Evolutionary conservation across 2,888 invertebrate genomes (phyloP).

Genomic region (Trichopria drosophilae): DNA sequence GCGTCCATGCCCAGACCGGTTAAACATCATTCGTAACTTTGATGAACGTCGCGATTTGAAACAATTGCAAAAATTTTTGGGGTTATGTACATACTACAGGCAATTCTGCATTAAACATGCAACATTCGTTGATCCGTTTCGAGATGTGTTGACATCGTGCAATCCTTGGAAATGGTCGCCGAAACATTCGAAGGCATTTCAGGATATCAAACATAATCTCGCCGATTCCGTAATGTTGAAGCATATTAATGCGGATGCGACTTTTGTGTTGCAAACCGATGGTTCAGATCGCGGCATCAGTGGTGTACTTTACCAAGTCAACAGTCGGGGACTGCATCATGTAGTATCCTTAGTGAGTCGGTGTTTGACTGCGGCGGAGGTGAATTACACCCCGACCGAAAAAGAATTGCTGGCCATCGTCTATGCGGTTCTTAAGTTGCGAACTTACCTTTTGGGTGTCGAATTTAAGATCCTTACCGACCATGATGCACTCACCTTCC

Average conservation of each 20-base stretch:
- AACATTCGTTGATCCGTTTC: background rate
- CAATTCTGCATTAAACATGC: constrained; percentile 2
- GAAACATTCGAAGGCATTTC: background rate
- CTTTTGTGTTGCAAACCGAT: constrained; percentile 25
- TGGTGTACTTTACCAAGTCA: constrained; percentile 28
- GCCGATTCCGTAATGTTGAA: constrained; percentile 18
- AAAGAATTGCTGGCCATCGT: constrained; percentile 41
- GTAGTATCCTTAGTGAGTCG: constrained; percentile 36
- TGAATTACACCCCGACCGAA: constrained; percentile 36
- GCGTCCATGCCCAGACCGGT: background rate
- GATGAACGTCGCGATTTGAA: background rate
- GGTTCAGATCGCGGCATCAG: constrained; percentile 23
- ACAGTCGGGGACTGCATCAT: background rate
- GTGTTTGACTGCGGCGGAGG: constrained; percentile 26
- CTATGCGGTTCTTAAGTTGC: constrained; percentile 37
- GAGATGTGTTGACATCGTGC: background rate
- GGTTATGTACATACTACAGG: constrained; percentile 3
- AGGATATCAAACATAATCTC: background rate
- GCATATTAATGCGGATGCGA: constrained; percentile 1
- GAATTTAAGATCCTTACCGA: constrained; percentile 40
- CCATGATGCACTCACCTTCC: constrained; percentile 38
- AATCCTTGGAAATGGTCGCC: background rate
- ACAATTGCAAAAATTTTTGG: constrained; percentile 2
- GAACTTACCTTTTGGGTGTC: constrained; percentile 38
- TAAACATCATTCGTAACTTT: constrained; percentile 1